Base-by-base conservation (phyloP, 2,888 invertebrate species). In the Hyposoter dolosus region DNA sequence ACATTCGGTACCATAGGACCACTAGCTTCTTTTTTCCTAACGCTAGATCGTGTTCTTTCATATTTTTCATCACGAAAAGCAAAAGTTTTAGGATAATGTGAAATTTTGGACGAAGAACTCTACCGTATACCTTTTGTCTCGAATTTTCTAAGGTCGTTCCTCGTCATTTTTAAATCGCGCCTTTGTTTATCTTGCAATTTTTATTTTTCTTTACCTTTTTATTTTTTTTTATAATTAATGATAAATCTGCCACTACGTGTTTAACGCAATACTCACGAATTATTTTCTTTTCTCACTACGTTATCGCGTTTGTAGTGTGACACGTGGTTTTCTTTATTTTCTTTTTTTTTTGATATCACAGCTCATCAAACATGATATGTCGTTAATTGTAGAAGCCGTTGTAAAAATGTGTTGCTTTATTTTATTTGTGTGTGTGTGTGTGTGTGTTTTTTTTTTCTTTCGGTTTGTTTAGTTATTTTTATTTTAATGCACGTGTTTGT, bases 351-450 rank as follows among this genome's bases (percentile, higher is more conserved):
- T 90, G 88, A 90, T 92, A 93, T 93, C 93, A 93, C 93, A 92
- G 93, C 90, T 91, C 88, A 88, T 92, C 89, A 84, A 86, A 89
- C 90, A 92, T 92, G 93, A 93, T 93, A 92, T 93, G 93, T 93
- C 85, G 89, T 82, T 85, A 83, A 85, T 66, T 88, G 86, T 88
- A 88, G 86, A 88, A 88, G 90, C 91, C 89, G 87, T 88, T 84
- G 79, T 90, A 91, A 90, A 92, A 91, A 88, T 90, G 47, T 77
- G n/a, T 60, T 60, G 60, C 60, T 60, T 60, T 60, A 60, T 60
- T 60, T 40, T 40, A 40, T 10, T 40, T 40, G 40, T 40, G 40
- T 7, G 40, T 40, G 10, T 40, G 40, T 40, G 40, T 40, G 40
- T 7, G 35, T 35, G 35, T 53, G 47, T 76, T 69, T 40, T 78